Evolutionary conservation across 2,113 vertebrate genomes (phyloP).

Genomic region (Aldabrachelys gigantea): DNA sequence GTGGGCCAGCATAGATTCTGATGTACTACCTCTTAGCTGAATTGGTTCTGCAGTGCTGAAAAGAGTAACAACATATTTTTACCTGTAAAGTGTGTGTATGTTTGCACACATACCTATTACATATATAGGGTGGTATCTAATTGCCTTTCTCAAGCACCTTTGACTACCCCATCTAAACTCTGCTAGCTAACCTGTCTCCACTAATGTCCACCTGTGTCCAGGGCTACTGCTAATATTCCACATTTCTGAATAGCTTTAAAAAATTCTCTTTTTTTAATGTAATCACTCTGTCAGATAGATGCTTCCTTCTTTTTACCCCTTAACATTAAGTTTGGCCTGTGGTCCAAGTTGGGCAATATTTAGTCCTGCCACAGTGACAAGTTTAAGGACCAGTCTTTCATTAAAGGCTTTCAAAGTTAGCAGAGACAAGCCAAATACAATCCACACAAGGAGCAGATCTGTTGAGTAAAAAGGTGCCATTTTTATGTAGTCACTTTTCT

Average conservation of each 20-base stretch:
- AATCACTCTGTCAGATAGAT: conserved; percentile 57
- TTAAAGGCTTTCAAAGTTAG: background rate
- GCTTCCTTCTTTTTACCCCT: conserved; percentile 46
- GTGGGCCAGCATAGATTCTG: background rate
- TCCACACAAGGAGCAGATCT: background rate
- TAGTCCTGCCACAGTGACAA: conserved; percentile 1
- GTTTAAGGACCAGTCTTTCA: conserved; percentile 23
- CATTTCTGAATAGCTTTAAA: conserved; percentile 57
- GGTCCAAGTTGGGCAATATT: conserved; percentile 10
- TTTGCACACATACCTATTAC: background rate
- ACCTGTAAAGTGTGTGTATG: background rate
- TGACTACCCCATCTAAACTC: background rate
- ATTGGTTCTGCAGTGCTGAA: conserved; percentile 4
- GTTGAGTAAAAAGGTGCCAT: background rate
- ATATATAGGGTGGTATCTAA: background rate
- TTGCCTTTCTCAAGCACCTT: background rate
- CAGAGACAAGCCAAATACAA: background rate
- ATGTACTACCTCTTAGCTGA: background rate
- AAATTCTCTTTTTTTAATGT: conserved; percentile 44
- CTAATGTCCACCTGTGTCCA: background rate
- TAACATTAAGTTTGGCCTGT: conserved; percentile 53
- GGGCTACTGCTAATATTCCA: background rate
- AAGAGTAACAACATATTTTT: background rate
- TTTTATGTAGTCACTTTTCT: conserved; percentile 3
- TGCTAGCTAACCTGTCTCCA: background rate